Evolutionary conservation across 2,888 invertebrate genomes (phyloP), one percentile per base, ranked within the genome.

Genomic region (Actias luna): DNA sequence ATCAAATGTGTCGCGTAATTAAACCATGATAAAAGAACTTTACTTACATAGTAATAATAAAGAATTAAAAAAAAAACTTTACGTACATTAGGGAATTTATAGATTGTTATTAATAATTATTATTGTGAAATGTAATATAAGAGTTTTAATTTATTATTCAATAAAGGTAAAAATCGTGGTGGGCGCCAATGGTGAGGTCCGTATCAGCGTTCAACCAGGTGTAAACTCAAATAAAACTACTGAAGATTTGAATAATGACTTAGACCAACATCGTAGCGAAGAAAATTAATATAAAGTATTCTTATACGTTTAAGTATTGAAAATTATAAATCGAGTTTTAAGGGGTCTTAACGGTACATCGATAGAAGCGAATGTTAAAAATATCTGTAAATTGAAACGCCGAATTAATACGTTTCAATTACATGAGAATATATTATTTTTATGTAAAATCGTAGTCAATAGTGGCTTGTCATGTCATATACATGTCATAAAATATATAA

Each of bases 111-210:
- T 2, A 12, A 46, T 3, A 42, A 27, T 5, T 33, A 33, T 33
- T 22, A n/a, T 31, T 2, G 8, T 27, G 25, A 7, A 18, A 18
- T 35, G 39, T 12, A 25, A 18, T 33, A 14, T 60, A 10, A 39
- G 18, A 25, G n/a, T 57, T 57, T 2, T 7, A 7, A 4, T 52
- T 58, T 59, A 8, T 61, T 25, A 62, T 69, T 57, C 18, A 52
- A 75, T 83, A 31, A 79, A 91, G 91, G 87, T 90, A 78, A 88
- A 87, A 82, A 91, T 89, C 75, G 76, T 84, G 77, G 85, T 90
- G 84, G 87, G 84, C 80, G 85, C 86, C 66, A 79, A 76, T 63
- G 87, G 87, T 64, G 85, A 83, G 68, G 83, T 89, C 76, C 80
- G 79, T 62, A 79, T 89, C 74, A 88, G 82, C 74, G 80, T 91